Evolutionary conservation across 1,140 invertebrate genomes (phyloP), one percentile per base, ranked within the genome.

Genomic region (Neoseiulus cucumeris): DNA sequence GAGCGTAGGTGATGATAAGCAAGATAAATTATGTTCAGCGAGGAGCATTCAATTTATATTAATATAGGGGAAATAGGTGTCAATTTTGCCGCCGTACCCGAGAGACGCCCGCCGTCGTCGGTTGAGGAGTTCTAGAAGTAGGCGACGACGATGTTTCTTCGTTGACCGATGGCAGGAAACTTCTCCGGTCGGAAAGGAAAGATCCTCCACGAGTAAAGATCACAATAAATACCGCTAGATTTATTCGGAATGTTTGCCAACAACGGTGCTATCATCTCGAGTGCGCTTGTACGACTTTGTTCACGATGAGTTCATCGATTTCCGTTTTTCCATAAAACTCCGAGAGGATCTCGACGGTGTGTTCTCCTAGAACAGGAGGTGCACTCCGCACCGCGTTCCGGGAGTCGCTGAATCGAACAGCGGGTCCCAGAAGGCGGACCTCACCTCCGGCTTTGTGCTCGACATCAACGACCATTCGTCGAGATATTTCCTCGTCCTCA

Each of bases 331-430:
- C 33, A 25, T 59, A 59, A 20, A 59, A 59, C 9, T 82, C 72
- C 64, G 74, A 75, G 33, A 96, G 77, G 45, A 96, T 80, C 72
- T 87, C 79, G 44, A 77, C 73, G 0, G 92, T 96, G 72, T 97
- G 91, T 75, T 96, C 81, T 0, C 91, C 93, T 28, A 94, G 77
- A 28, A 78, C 73, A 0, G 92, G 92, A 17, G 92, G 91, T n/a
- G 89, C 79, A 14, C 76, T 78, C 66, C 84, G 79, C 0, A 83
- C 79, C 67, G 76, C 72, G 74, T 89, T 90, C n/a, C 78, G 76
- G 0, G 82, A 81, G 39, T 81, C 79, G 69, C 84, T 87, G 72
- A 84, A 95, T 47, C 79, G 80, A 0, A 94, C 91, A 0, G 92
- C 82, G 9, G 91, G 89, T 0, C 87, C 76, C 2, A 93, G 85